These are phyloP conservation scores for Apistogramma diplotaenia DNA, from an alignment of 2,113 vertebrate genomes.

Conservation along the genomic window DNA sequence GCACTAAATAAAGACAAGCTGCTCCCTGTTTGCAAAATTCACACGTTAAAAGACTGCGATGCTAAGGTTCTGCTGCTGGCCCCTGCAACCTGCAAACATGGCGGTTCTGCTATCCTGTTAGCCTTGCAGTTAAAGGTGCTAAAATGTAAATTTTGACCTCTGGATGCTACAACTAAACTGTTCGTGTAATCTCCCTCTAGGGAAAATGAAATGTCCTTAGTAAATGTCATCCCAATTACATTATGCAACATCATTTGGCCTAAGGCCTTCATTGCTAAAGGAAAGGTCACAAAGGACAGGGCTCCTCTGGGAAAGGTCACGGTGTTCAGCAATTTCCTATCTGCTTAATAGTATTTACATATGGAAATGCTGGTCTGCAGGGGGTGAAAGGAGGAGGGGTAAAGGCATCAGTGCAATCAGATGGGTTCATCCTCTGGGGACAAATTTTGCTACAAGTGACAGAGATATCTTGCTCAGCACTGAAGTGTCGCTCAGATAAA, in stretches of 20 bases:
- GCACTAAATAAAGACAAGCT: background rate
- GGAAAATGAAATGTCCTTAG: slow-evolving; percentile 27
- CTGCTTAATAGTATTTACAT: background rate
- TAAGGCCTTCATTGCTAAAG: background rate
- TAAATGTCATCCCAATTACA: slow-evolving; percentile 47
- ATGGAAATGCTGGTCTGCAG: background rate
- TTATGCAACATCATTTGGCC: slow-evolving; percentile 33
- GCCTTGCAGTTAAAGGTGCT: background rate
- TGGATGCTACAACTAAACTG: background rate
- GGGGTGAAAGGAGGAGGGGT: background rate
- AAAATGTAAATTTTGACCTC: slow-evolving; percentile 43
- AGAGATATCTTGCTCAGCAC: background rate
- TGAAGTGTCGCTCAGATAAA: background rate
- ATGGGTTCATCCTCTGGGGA: background rate
- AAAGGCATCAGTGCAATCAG: background rate
- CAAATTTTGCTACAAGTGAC: background rate
- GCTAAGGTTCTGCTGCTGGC: background rate
- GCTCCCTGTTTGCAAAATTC: background rate
- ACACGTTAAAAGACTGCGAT: background rate
- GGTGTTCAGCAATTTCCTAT: slow-evolving; percentile 14
- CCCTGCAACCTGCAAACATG: background rate
- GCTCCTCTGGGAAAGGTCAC: background rate
- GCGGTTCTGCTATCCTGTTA: background rate
- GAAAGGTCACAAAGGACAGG: slow-evolving; percentile 35
- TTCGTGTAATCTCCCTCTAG: slow-evolving; percentile 2